These are phyloP conservation scores for Dinomys branickii DNA, from an alignment of 2,113 vertebrate species.

Conservation along the genomic window DNA sequence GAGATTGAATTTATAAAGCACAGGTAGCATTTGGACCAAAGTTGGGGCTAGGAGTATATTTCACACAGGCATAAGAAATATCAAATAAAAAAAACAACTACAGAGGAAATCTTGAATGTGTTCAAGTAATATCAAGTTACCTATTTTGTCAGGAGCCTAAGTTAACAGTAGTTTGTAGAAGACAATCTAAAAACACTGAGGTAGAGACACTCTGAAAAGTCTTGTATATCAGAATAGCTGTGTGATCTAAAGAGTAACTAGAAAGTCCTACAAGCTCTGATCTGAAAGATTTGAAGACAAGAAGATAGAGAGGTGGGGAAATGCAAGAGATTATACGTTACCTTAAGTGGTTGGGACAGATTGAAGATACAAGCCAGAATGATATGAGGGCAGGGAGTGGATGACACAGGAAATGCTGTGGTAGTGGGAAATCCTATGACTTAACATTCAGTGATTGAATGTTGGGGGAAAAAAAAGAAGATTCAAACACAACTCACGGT, in stretches of 20 bases:
- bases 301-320: background rate
- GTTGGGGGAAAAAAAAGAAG: background rate
- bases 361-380: background rate
- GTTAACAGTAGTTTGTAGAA: background rate
- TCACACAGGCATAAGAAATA: background rate
- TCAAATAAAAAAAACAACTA: conserved; percentile 25
- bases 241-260: background rate
- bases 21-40: background rate
- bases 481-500: background rate
- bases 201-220: conserved; percentile 3
- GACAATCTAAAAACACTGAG: background rate
- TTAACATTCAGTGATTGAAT: background rate
- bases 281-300: background rate
- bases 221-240: background rate
- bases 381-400: background rate
- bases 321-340: background rate
- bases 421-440: background rate
- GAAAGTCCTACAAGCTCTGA: background rate
- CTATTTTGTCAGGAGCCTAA: background rate
- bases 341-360: background rate
- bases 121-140: background rate
- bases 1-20: background rate
- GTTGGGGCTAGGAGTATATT: background rate
- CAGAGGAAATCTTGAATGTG: background rate
- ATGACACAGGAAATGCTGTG: background rate